Evolutionary conservation across 2,888 invertebrate species (phyloP).

Genomic region (Nomada hirtipes): DNA sequence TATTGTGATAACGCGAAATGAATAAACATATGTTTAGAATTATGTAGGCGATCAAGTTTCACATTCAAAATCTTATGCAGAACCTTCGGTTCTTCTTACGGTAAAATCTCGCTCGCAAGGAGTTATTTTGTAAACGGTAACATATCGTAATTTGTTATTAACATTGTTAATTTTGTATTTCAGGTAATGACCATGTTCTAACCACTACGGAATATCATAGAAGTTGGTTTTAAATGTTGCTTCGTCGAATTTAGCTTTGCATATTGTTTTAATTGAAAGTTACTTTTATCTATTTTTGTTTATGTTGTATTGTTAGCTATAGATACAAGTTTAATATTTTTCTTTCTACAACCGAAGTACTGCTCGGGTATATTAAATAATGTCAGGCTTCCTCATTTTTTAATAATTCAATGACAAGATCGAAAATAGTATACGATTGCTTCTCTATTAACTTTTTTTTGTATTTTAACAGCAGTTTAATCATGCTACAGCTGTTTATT

Average conservation of each 20-base stretch:
- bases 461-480: constrained; percentile 5
- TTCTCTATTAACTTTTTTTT: background rate
- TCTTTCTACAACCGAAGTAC: too few species aligned
- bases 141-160: background rate
- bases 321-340: background rate
- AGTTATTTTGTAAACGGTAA: background rate
- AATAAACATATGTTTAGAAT: background rate
- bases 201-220: background rate
- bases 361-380: background rate
- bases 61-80: background rate
- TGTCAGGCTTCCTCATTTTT: too few species aligned
- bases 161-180: constrained; percentile 23
- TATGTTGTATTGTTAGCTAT: background rate
- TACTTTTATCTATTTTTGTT: background rate
- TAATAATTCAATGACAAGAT: background rate
- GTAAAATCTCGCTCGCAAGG: background rate
- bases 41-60: constrained; percentile 3
- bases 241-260: background rate
- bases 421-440: background rate
- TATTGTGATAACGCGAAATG: background rate
- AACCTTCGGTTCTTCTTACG: background rate
- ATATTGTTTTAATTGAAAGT: background rate
- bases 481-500: constrained; percentile 29
- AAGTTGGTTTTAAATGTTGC: background rate
- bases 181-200: constrained; percentile 16